These are phyloP conservation scores for Rallus crepitans DNA, from an alignment of 2,797 vertebrate species.

Conservation along the genomic window DNA sequence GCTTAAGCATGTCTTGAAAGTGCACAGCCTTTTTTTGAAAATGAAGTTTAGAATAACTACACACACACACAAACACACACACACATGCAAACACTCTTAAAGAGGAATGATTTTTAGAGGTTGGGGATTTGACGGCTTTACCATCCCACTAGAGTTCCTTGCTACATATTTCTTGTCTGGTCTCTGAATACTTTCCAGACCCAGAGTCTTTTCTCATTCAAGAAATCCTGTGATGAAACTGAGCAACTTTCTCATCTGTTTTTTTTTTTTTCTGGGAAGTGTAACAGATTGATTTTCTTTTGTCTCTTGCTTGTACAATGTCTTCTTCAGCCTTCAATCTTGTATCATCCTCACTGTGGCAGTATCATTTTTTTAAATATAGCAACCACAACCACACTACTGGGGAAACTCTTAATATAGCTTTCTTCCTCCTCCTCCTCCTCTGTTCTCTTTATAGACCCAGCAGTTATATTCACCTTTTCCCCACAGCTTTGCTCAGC, in stretches of 20 bases:
- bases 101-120: background rate
- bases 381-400: background rate
- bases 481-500: background rate
- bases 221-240: background rate
- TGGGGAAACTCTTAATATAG: background rate
- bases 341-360: background rate
- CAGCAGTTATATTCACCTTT: background rate
- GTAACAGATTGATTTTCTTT: background rate
- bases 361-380: background rate
- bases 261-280: background rate
- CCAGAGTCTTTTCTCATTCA: background rate
- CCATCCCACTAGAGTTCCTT: background rate
- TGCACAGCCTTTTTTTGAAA: background rate
- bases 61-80: background rate
- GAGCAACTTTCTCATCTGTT: background rate
- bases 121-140: background rate
- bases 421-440: slow-evolving; percentile 10
- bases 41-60: background rate
- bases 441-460: background rate
- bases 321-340: background rate
- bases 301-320: background rate
- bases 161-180: background rate
- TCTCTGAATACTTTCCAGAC: background rate
- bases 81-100: background rate
- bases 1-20: background rate